Evolutionary conservation across 2,888 invertebrate species (phyloP).

Genomic region (Rhabditoides inermis): DNA sequence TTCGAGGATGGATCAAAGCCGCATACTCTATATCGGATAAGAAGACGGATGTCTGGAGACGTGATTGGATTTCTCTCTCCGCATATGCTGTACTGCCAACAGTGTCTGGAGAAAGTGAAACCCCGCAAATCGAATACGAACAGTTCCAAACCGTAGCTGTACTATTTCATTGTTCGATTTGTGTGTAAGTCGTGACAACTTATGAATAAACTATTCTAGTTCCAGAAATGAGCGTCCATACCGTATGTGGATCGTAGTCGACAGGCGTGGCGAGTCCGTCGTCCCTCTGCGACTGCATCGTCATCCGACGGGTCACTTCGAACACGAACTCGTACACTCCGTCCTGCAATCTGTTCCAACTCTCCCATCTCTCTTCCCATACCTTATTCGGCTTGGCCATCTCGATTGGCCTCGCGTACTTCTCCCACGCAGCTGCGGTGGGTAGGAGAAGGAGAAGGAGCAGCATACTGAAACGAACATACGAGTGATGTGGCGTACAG

Average conservation of each 20-base stretch:
- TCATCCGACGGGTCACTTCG: constrained; percentile 23
- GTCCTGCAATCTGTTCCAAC: constrained; percentile 15
- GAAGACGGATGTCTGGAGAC: too few species aligned
- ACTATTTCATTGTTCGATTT: background rate
- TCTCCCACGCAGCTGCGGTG: too few species aligned
- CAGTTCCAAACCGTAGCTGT: too few species aligned
- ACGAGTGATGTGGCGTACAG: too few species aligned
- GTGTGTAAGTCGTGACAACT: background rate
- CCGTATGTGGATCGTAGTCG: constrained; percentile 32
- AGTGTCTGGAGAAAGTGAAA: too few species aligned
- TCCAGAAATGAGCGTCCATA: constrained; percentile 4
- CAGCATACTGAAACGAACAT: too few species aligned
- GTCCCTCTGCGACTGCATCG: constrained; percentile 23
- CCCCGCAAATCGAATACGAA: too few species aligned
- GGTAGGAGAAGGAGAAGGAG: too few species aligned
- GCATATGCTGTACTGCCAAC: too few species aligned
- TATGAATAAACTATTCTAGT: background rate
- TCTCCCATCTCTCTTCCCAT: background rate
- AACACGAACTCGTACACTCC: constrained; percentile 35
- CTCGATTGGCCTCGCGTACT: background rate
- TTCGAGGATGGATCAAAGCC: too few species aligned
- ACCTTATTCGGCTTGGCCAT: background rate
- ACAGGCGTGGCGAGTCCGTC: constrained; percentile 21
- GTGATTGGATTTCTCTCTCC: too few species aligned
- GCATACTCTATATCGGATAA: too few species aligned